phyloP scores from a whole-genome alignment of 2,888 invertebrate species.

The Cataglyphis albicans region DNA sequence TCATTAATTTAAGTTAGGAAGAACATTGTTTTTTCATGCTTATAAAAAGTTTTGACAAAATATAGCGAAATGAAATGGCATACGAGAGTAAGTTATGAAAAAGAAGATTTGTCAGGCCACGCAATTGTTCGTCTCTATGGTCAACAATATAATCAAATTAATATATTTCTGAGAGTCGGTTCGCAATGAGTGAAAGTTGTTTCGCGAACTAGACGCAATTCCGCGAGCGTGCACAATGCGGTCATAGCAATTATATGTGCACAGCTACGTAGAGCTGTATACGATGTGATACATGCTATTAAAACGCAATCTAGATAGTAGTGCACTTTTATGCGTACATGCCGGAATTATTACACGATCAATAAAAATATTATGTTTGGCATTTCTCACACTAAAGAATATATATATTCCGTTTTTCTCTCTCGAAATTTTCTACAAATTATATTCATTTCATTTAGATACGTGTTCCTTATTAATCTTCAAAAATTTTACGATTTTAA shows the following conservation, averaged over 20 bases:
- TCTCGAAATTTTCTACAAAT: neutral
- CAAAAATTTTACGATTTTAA: neutral
- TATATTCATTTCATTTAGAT: neutral
- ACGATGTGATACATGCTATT: slow-evolving; percentile 43
- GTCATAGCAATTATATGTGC: slow-evolving; percentile 46
- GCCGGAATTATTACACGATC: slow-evolving; percentile 37
- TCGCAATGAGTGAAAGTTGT: slow-evolving; percentile 66
- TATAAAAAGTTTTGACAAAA: neutral
- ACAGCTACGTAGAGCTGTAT: slow-evolving; percentile 31
- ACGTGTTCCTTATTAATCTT: too few species aligned
- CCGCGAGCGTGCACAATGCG: slow-evolving; percentile 53
- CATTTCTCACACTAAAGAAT: neutral
- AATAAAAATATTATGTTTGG: slow-evolving; percentile 10
- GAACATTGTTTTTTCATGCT: neutral
- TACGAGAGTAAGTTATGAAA: neutral
- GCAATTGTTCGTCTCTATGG: slow-evolving; percentile 2
- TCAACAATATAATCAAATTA: neutral
- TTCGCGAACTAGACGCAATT: slow-evolving; percentile 58
- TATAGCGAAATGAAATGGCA: neutral
- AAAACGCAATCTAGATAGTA: slow-evolving; percentile 34
- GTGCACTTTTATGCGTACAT: slow-evolving; percentile 8
- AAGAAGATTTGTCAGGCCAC: neutral
- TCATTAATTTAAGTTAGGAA: neutral
- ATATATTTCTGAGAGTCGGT: slow-evolving; percentile 42
- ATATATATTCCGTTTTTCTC: neutral